phyloP scores from a whole-genome alignment of 2,888 invertebrate genomes.

The Phortica magna region DNA sequence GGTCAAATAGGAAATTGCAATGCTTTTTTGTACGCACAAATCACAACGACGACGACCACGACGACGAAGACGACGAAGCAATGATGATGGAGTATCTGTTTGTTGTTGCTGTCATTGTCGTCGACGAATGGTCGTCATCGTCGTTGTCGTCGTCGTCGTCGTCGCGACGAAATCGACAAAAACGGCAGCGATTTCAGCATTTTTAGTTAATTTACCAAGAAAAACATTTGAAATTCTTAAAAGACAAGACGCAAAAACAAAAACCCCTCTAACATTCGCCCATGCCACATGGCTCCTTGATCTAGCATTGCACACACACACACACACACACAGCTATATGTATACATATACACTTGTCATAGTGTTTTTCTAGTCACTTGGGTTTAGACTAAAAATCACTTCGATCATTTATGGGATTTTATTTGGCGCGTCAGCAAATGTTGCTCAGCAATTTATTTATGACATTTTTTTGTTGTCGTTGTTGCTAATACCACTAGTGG shows the following conservation, averaged over 20 bases:
- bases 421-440: conserved; percentile 75
- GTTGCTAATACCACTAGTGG: conserved; percentile 42
- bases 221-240: conserved; percentile 76
- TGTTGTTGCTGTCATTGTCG: conserved; percentile 3
- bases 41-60: conserved; percentile 23
- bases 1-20: conserved; percentile 75
- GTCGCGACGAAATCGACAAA: conserved; percentile 54
- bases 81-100: background rate
- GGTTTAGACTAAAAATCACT: conserved; percentile 73
- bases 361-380: conserved; percentile 41
- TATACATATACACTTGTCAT: background rate
- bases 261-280: background rate
- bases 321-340: background rate
- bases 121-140: background rate
- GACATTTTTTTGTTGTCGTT: conserved; percentile 63
- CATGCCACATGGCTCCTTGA: too few species aligned
- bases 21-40: conserved; percentile 59
- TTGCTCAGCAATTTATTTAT: conserved; percentile 73
- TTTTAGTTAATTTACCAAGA: conserved; percentile 77
- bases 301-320: too few species aligned
- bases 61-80: conserved; percentile 41
- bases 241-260: conserved; percentile 52
- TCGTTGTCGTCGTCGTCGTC: conserved; percentile 15
- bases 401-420: conserved; percentile 76
- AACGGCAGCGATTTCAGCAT: conserved; percentile 74